These are phyloP conservation scores for Narcine bancroftii DNA, from an alignment of 2,113 vertebrate genomes.

Conservation along the genomic window DNA sequence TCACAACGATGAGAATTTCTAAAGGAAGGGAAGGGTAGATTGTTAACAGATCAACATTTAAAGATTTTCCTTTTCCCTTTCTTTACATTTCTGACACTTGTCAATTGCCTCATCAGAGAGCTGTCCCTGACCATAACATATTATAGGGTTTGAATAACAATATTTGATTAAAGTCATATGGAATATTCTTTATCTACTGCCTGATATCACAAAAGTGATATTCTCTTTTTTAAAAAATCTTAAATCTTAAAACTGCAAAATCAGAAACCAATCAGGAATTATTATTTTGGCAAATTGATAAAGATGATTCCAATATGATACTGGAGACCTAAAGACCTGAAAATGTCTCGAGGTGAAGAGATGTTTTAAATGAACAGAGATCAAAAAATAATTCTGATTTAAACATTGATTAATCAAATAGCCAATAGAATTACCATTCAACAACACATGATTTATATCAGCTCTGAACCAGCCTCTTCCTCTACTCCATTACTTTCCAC, in stretches of 20 bases:
- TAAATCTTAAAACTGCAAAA: neutral
- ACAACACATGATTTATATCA: neutral
- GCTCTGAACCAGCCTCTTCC: neutral
- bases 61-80: neutral
- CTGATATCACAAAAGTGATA: neutral
- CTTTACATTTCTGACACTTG: neutral
- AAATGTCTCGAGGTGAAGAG: neutral
- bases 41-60: neutral
- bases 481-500: neutral
- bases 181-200: no score
- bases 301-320: neutral
- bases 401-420: constrained; percentile 1
- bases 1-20: no score
- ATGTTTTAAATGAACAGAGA: neutral
- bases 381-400: neutral
- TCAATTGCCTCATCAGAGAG: no score
- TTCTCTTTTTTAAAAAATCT: neutral
- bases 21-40: no score
- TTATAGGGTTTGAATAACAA: no score
- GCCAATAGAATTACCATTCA: neutral
- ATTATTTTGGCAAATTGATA: neutral
- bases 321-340: neutral
- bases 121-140: no score
- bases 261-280: neutral
- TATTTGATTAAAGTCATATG: no score